A percentile compares a stretch with the other conserved stretches of the same genome.
phyloP scores from a whole-genome alignment of 2,888 invertebrate genomes.

The Odontocerum albicorne region DNA sequence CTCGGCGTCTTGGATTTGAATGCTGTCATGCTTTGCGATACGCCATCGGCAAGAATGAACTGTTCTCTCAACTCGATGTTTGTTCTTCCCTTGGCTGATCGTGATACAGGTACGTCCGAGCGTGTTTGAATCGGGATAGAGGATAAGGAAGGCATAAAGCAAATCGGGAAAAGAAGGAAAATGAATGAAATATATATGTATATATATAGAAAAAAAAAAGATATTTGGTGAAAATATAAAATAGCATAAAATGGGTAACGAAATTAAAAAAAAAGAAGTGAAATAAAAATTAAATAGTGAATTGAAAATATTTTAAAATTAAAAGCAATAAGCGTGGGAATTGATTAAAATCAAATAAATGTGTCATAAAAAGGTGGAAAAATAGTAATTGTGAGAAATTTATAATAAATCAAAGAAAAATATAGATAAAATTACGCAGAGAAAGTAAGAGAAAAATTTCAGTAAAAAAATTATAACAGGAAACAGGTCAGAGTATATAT shows the following conservation, averaged over 20 bases:
- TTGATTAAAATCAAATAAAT: conserved; percentile 20
- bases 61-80: conserved; percentile 99
- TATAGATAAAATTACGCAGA: background rate
- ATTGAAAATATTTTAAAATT: conserved; percentile 19
- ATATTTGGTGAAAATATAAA: background rate
- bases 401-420: conserved; percentile 8
- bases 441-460: background rate
- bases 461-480: conserved; percentile 1
- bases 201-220: background rate
- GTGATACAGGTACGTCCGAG: conserved; percentile 44
- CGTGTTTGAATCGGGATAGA: conserved; percentile 40
- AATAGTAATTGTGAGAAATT: conserved; percentile 19
- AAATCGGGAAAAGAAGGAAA: no score
- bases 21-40: conserved; percentile 98
- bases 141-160: conserved; percentile 8
- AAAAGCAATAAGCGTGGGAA: conserved; percentile 19
- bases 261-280: conserved; percentile 47
- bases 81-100: conserved; percentile 96
- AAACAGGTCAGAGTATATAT: background rate
- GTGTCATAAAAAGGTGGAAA: conserved; percentile 29
- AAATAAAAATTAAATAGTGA: no score
- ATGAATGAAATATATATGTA: no score
- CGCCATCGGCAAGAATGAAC: conserved; percentile 98
- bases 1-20: conserved; percentile 94
- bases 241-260: background rate